Evolutionary conservation across 2,113 vertebrate species (phyloP).

Genomic region (Megaleporinus macrocephalus): DNA sequence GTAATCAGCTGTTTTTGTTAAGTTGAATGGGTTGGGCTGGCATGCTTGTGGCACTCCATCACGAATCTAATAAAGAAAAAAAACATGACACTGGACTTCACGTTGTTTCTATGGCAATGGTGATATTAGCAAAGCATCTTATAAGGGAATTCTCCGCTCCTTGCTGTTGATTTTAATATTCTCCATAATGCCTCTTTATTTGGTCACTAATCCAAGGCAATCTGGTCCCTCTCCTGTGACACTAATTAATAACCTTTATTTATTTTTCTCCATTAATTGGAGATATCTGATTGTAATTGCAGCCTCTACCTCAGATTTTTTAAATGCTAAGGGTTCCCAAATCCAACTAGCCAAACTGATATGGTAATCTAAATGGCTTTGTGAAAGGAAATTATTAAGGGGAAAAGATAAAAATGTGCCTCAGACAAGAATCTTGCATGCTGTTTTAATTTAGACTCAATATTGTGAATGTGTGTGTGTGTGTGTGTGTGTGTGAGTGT

Average conservation of each 20-base stretch:
- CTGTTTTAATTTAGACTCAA: constrained; percentile 15
- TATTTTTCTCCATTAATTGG: constrained; percentile 54
- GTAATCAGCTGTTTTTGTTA: neutral
- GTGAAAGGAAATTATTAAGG: constrained; percentile 10
- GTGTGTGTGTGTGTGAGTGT: constrained; percentile 1
- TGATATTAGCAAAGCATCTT: constrained; percentile 47
- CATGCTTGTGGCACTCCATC: neutral
- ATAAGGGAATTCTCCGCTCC: constrained; percentile 46
- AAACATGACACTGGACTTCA: constrained; percentile 15
- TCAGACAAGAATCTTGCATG: constrained; percentile 10
- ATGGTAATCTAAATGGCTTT: constrained; percentile 31
- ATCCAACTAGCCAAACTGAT: constrained; percentile 35
- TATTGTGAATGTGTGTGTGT: constrained; percentile 2
- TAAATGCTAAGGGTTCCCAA: constrained; percentile 52
- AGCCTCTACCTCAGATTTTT: constrained; percentile 40
- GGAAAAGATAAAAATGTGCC: constrained; percentile 17
- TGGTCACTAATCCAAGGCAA: constrained; percentile 57
- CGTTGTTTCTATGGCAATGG: constrained; percentile 56
- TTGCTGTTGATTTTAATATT: constrained; percentile 60
- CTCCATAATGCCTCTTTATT: constrained; percentile 59
- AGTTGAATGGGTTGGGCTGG: neutral
- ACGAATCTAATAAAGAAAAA: neutral
- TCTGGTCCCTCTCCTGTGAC: constrained; percentile 47
- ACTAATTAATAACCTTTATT: constrained; percentile 56
- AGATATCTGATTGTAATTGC: constrained; percentile 52